Percentiles rank a stretch among this genome's conserved stretches.
Conservation (phyloP, 2,888 invertebrate species). For the Acanthopleura granulata region DNA sequence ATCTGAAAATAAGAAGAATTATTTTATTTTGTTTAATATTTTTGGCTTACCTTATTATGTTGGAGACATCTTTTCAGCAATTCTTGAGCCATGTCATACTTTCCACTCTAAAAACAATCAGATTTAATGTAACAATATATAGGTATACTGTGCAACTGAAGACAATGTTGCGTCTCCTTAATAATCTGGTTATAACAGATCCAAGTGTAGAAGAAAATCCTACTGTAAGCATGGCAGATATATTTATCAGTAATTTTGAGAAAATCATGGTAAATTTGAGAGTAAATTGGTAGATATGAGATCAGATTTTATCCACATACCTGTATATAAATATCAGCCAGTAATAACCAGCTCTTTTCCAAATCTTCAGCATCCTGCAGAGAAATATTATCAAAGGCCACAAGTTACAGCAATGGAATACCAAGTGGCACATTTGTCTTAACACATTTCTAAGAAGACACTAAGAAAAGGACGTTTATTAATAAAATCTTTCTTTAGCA, state of each 20-base stretch:
- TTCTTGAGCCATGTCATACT: conserved; percentile 88
- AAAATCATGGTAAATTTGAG: too few species aligned
- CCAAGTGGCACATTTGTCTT: neutral
- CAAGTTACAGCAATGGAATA: neutral
- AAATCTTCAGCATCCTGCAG: conserved; percentile 88
- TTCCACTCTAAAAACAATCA: conserved; percentile 73
- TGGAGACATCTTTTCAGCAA: conserved; percentile 75
- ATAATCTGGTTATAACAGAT: too few species aligned
- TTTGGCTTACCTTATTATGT: conserved; percentile 70
- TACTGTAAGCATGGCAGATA: too few species aligned
- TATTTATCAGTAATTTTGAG: too few species aligned
- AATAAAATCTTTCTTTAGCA: too few species aligned
- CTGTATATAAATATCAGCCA: conserved; percentile 84
- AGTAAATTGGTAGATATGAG: too few species aligned
- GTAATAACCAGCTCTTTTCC: conserved; percentile 93
- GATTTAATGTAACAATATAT: neutral
- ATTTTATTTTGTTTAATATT: too few species aligned
- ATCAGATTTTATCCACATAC: conserved; percentile 26
- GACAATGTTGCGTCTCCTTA: neutral
- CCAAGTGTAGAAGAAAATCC: too few species aligned
- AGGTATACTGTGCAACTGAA: neutral
- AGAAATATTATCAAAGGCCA: neutral
- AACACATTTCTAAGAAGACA: too few species aligned
- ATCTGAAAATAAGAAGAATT: too few species aligned
- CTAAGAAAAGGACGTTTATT: too few species aligned